These are phyloP conservation scores for chimpanzee (Pan troglodytes) DNA, from an alignment of 2,113 vertebrate species.

Conservation along the genomic window NHGRI_mPanTro3-v2.1_pri NC_072404.2:142151001-142151500, in stretches of 20 bases:
- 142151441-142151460: background rate
- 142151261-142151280: conserved; percentile 34
- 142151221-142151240: conserved; percentile 48
- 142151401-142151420: background rate
- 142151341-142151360: background rate
- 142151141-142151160: conserved; percentile 34
- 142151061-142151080: conserved; percentile 53
- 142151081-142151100: conserved; percentile 56
- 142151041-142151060: conserved; percentile 7
- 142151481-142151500: too few relatives aligned
- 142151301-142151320: background rate
- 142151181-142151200: conserved; percentile 57
- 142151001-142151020: conserved; percentile 54
- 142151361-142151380: conserved; percentile 29
- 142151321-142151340: background rate
- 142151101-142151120: conserved; percentile 52
- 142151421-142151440: conserved; percentile 2
- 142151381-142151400: conserved; percentile 17
- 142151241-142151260: background rate
- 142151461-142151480: too few relatives aligned
- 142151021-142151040: conserved; percentile 40
- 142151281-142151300: background rate
- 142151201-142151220: conserved; percentile 18
- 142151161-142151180: conserved; percentile 58
- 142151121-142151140: conserved; percentile 41